Evolutionary conservation across 1,140 invertebrate species (phyloP).

Genomic region (Hormaphis cornu): DNA sequence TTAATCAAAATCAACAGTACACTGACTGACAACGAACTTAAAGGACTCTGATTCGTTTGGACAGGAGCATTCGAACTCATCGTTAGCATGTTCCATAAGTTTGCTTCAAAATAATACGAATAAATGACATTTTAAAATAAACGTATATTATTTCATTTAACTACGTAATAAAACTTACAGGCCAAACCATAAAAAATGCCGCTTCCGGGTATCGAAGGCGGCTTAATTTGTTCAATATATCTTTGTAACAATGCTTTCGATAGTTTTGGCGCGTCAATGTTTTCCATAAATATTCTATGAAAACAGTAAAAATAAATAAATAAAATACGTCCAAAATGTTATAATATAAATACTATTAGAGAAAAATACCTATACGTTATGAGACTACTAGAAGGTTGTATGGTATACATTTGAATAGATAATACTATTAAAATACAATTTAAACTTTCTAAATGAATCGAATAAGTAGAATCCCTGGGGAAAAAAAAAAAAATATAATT

Average conservation of each 20-base stretch:
- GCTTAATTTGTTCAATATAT: slow-evolving; percentile 64
- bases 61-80: slow-evolving; percentile 49
- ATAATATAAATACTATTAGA: background rate
- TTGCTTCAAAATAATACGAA: slow-evolving; percentile 49
- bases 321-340: background rate
- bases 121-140: slow-evolving; percentile 9
- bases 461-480: slow-evolving; percentile 76
- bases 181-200: slow-evolving; percentile 77
- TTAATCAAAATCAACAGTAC: slow-evolving; percentile 78
- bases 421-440: slow-evolving; percentile 77
- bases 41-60: slow-evolving; percentile 40
- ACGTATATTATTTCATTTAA: too few relatives aligned
- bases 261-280: slow-evolving; percentile 61
- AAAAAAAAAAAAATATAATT: background rate
- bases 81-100: slow-evolving; percentile 69
- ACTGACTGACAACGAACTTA: slow-evolving; percentile 59
- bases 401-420: slow-evolving; percentile 76
- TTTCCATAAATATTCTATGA: slow-evolving; percentile 60
- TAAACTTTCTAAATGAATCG: slow-evolving; percentile 76
- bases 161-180: slow-evolving; percentile 46
- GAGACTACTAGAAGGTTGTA: slow-evolving; percentile 56
- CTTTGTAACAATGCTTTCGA: slow-evolving; percentile 68
- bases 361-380: slow-evolving; percentile 51
- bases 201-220: slow-evolving; percentile 60
- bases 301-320: background rate